A percentile compares a stretch with the other conserved stretches of the same genome.
Evolutionary conservation across 2,113 vertebrate species (phyloP).

Genomic region (Nicator chloris): DNA sequence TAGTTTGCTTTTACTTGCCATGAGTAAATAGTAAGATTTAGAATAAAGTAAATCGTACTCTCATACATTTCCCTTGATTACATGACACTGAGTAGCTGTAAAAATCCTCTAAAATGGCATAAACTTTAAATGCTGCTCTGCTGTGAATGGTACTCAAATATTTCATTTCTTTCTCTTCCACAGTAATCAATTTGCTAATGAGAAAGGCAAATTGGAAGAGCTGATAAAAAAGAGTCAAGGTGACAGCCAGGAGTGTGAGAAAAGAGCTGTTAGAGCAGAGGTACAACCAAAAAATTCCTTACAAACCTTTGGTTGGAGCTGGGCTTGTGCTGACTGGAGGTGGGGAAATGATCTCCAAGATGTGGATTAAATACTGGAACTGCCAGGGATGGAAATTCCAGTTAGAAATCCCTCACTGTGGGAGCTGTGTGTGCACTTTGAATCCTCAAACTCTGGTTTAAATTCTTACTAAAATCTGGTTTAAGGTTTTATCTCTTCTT

Average conservation of each 20-base stretch:
- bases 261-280: slow-evolving; percentile 80
- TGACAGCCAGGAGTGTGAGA: slow-evolving; percentile 41
- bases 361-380: not conserved
- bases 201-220: slow-evolving; percentile 84
- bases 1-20: not conserved
- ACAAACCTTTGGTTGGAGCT: not conserved
- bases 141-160: not conserved
- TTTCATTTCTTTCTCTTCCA: not conserved
- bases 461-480: not conserved
- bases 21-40: not conserved
- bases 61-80: not conserved
- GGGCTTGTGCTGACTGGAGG: not conserved
- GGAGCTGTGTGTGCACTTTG: not conserved
- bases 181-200: slow-evolving; percentile 78
- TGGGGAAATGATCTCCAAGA: not conserved
- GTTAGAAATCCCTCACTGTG: not conserved
- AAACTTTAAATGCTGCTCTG: not conserved
- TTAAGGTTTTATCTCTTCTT: not conserved
- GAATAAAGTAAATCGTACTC: not conserved
- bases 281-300: slow-evolving; percentile 48
- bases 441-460: not conserved
- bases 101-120: not conserved
- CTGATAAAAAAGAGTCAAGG: slow-evolving; percentile 70
- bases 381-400: not conserved
- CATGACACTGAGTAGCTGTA: not conserved